A percentile compares a stretch with the other conserved stretches of the same genome.
phyloP scores from a whole-genome alignment of 2,113 vertebrate species.

The Gallinago paraguaiae region DNA sequence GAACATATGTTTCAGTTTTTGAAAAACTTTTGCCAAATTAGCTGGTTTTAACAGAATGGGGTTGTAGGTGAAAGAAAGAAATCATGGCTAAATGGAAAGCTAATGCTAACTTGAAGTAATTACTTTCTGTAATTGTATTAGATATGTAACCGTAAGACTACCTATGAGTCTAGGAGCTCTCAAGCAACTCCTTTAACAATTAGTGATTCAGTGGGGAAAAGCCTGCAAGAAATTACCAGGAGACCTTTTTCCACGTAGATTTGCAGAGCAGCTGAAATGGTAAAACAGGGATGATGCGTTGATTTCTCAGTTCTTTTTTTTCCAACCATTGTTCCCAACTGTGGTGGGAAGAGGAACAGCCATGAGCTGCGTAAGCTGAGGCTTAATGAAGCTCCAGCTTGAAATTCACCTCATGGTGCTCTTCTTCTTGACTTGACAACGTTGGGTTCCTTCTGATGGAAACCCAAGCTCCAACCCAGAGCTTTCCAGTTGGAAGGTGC shows the following conservation, averaged over 20 bases:
- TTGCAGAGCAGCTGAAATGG: not conserved
- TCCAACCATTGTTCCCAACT: not conserved
- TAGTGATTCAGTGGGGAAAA: not conserved
- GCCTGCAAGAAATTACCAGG: not conserved
- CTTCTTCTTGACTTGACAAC: not conserved
- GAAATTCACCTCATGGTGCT: not conserved
- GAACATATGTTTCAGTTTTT: not conserved
- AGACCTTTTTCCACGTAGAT: not conserved
- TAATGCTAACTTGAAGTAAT: not conserved
- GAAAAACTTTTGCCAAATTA: not conserved
- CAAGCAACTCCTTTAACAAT: not conserved
- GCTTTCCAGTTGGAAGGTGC: not conserved
- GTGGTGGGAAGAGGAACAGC: not conserved
- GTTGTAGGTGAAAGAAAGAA: not conserved
- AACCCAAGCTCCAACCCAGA: not conserved
- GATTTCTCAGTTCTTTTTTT: not conserved
- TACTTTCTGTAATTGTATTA: not conserved
- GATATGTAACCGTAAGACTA: not conserved
- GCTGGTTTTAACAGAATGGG: not conserved
- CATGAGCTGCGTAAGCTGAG: not conserved
- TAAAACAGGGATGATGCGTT: not conserved
- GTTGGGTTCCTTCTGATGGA: not conserved
- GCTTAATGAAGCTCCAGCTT: not conserved
- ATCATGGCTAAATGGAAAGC: not conserved
- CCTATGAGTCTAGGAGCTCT: not conserved